Evolutionary conservation across 2,113 vertebrate genomes (phyloP).

Genomic region (Perca schrenkii): DNA sequence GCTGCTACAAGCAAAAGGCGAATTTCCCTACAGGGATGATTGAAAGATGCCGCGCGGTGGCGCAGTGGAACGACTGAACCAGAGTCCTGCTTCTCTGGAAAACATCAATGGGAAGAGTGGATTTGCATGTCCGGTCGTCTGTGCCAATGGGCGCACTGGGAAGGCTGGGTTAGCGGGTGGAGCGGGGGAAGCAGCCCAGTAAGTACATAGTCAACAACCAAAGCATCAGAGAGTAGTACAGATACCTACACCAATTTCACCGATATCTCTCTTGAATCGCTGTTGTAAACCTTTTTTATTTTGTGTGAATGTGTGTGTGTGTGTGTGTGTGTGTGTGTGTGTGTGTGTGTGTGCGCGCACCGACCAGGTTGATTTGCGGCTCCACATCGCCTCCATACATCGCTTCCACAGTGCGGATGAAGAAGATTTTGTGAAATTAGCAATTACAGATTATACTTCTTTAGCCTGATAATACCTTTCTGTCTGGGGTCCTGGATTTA

Average conservation of each 20-base stretch:
- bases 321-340: conserved; percentile 3
- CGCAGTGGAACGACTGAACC: conserved; percentile 60
- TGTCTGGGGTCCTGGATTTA: conserved; percentile 79
- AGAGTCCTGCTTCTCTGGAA: conserved; percentile 46
- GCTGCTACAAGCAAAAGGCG: neutral
- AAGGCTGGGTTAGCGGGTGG: conserved; percentile 83
- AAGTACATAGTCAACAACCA: conserved; percentile 80
- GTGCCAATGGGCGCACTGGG: conserved; percentile 81
- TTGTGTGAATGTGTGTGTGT: conserved; percentile 10
- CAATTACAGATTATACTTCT: conserved; percentile 4
- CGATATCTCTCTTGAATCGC: neutral
- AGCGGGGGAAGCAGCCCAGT: conserved; percentile 78
- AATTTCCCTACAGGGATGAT: neutral
- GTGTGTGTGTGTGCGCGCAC: conserved; percentile 6
- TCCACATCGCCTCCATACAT: conserved; percentile 50
- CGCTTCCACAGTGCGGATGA: conserved; percentile 60
- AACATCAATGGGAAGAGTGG: conserved; percentile 82
- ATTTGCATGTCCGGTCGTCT: conserved; percentile 82
- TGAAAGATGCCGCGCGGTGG: conserved; percentile 49
- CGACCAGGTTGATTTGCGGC: conserved; percentile 44
- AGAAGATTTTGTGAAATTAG: conserved; percentile 63
- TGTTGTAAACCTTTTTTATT: neutral
- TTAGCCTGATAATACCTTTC: neutral
- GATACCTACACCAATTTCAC: conserved; percentile 9
- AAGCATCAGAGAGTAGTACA: conserved; percentile 79